phyloP scores from a whole-genome alignment of 2,113 vertebrate genomes.

The Cyanoliseus patagonus region DNA sequence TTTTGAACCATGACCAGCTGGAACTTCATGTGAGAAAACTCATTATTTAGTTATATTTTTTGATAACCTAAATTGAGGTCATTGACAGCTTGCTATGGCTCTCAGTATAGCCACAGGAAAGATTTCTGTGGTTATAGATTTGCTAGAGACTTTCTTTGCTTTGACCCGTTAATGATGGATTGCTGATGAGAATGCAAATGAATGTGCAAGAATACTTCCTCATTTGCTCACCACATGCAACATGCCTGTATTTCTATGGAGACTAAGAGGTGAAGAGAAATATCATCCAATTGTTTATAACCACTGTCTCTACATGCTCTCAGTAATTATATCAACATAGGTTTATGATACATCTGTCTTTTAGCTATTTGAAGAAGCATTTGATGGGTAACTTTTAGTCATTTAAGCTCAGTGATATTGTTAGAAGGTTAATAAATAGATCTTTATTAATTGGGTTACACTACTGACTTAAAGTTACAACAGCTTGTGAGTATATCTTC shows the following conservation, averaged over 20 bases:
- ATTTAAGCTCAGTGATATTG: background rate
- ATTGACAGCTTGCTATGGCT: background rate
- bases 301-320: background rate
- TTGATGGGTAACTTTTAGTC: background rate
- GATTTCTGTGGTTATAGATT: background rate
- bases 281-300: background rate
- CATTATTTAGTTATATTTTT: background rate
- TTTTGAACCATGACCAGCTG: background rate
- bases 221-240: background rate
- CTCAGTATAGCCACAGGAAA: background rate
- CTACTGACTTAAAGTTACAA: background rate
- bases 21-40: background rate
- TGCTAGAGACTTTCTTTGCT: background rate
- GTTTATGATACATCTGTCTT: background rate
- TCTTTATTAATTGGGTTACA: background rate
- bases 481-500: background rate
- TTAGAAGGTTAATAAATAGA: background rate
- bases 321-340: background rate
- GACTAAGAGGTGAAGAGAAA: background rate
- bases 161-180: background rate
- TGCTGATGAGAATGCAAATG: background rate
- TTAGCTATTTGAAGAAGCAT: background rate
- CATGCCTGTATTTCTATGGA: background rate
- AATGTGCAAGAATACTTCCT: slow-evolving; percentile 10
- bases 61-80: background rate